Evolutionary conservation across 2,888 invertebrate genomes (phyloP), one percentile per base, ranked within the genome.

Genomic region (Drosophila pullipes): DNA sequence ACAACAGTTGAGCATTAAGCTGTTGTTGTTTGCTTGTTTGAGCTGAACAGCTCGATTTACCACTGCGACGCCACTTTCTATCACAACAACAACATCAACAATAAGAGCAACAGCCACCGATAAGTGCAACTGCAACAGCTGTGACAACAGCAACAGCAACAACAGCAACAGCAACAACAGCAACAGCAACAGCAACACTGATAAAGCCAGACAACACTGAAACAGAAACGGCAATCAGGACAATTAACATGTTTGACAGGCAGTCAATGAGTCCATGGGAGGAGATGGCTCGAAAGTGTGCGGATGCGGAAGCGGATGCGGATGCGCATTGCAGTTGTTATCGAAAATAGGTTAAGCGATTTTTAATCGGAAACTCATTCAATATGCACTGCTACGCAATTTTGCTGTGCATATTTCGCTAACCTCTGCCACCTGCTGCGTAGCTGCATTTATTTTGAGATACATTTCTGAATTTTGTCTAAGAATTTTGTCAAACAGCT

Each of bases 301-400:
- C 41, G 31, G 37, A 18, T 30, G 59, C 41, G 41, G 44, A 33
- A 53, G 54, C 33, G 76, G 44, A 67, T 64, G 59, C 74, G 83
- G 83, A 85, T 90, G 91, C 91, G 91, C 91, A 92, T 87, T 92
- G 92, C 92, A 90, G 92, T 89, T 83, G 91, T 89, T 90, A 92
- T 92, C 91, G 91, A 91, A 92, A 91, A 92, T 92, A 84, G 91
- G 92, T 92, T 92, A 92, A 92, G 92, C 92, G 92, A 91, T 90
- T 92, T 91, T 91, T 89, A 92, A 89, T 91, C 87, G 91, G 88
- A 91, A 91, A 85, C 90, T 82, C 89, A 87, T 91, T 83, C 89
- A 88, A 88, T 89, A 91, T 83, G 91, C 90, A 85, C 89, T 91
- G 91, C 82, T 91, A 85, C 86, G 78, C 85, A 85, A 78, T 62